Percentiles rank a stretch among this genome's conserved stretches.
These are phyloP conservation scores for Desmodus rotundus DNA, from an alignment of 2,113 vertebrate genomes.

Conservation along the genomic window DNA sequence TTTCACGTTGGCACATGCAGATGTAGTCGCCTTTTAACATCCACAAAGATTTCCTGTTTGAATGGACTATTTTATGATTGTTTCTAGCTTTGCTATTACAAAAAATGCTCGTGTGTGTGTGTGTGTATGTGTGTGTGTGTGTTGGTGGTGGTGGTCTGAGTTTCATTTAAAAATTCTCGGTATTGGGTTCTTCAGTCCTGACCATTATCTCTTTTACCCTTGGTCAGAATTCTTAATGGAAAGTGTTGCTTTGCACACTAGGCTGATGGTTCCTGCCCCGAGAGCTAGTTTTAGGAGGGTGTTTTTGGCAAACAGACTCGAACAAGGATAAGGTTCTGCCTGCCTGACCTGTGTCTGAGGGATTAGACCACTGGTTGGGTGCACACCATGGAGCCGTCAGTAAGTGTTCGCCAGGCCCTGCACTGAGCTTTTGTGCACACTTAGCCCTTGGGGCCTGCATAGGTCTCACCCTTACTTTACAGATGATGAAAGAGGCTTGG, in stretches of 20 bases:
- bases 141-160: background rate
- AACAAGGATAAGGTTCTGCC: background rate
- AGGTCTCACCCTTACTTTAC: background rate
- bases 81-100: background rate
- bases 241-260: background rate
- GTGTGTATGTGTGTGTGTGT: background rate
- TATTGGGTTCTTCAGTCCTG: background rate
- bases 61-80: background rate
- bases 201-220: background rate
- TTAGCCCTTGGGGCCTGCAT: background rate
- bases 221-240: background rate
- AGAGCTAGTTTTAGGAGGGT: background rate
- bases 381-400: background rate
- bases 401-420: background rate
- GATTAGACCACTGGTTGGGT: background rate
- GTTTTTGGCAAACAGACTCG: background rate
- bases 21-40: background rate
- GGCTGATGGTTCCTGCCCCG: background rate
- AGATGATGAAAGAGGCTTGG: background rate
- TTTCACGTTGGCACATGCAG: background rate
- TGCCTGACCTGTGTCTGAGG: background rate
- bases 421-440: background rate
- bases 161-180: background rate
- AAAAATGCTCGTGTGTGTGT: background rate
- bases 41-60: background rate